phyloP scores from a whole-genome alignment of 2,113 vertebrate species.

The Dascyllus trimaculatus region DNA sequence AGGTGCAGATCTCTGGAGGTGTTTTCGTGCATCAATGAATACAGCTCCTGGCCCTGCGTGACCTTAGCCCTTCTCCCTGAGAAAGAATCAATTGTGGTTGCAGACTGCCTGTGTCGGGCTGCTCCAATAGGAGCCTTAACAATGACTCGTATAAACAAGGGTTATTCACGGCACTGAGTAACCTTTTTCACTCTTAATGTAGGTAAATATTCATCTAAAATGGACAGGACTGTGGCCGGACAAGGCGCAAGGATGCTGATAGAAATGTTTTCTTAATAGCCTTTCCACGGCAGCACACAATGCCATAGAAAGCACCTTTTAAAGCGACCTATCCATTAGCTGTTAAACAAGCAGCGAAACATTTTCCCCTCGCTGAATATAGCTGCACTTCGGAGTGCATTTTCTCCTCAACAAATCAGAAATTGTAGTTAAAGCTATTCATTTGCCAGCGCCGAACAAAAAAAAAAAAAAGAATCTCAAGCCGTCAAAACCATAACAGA shows the following conservation, averaged over 20 bases:
- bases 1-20: conserved; percentile 65
- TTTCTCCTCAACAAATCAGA: conserved; percentile 39
- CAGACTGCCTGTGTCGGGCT: conserved; percentile 33
- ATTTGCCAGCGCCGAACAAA: conserved; percentile 25
- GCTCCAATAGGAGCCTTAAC: conserved; percentile 31
- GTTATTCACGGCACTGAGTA: conserved; percentile 22
- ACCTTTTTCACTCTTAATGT: background rate
- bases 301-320: conserved; percentile 27
- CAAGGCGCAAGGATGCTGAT: background rate
- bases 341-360: conserved; percentile 52
- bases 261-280: conserved; percentile 37
- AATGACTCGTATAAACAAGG: conserved; percentile 27
- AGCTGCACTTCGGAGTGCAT: background rate
- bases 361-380: conserved; percentile 40
- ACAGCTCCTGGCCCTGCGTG: conserved; percentile 59
- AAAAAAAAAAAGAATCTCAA: conserved; percentile 22
- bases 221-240: background rate
- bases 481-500: conserved; percentile 31
- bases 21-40: conserved; percentile 73
- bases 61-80: conserved; percentile 59
- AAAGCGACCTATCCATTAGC: conserved; percentile 38
- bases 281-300: conserved; percentile 21
- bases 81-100: conserved; percentile 72
- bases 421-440: conserved; percentile 2
- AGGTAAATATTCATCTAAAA: conserved; percentile 45